phyloP scores from a whole-genome alignment of 2,888 invertebrate species.

The Lordiphosa andalusiaca region DNA sequence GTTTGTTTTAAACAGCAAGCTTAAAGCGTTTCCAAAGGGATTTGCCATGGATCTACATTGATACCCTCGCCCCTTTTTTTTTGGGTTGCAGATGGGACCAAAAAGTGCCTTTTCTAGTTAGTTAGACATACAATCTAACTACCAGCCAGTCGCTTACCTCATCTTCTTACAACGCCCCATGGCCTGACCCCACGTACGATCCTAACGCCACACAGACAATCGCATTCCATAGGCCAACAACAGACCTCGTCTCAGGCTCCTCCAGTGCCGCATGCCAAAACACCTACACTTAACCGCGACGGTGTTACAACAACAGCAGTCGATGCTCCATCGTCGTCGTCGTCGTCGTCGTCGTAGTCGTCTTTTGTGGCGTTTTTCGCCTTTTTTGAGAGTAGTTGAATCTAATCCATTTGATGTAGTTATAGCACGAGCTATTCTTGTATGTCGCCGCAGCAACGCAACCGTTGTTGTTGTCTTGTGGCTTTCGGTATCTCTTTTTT shows the following conservation, averaged over 20 bases:
- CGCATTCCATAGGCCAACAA: conserved; percentile 54
- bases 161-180: conserved; percentile 34
- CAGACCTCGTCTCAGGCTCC: conserved; percentile 18
- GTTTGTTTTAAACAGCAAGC: conserved; percentile 64
- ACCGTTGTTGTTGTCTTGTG: conserved; percentile 32
- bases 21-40: conserved; percentile 71
- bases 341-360: conserved; percentile 33
- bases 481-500: conserved; percentile 5
- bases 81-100: background rate
- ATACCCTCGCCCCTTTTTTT: conserved; percentile 25
- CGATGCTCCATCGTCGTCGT: conserved; percentile 30
- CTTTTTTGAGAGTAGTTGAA: conserved; percentile 73
- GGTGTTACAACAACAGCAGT: conserved; percentile 38
- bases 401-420: conserved; percentile 77
- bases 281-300: conserved; percentile 57
- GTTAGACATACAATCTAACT: background rate
- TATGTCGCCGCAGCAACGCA: conserved; percentile 38
- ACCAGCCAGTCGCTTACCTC: conserved; percentile 7
- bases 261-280: conserved; percentile 59
- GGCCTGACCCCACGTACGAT: conserved; percentile 65
- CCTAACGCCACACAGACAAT: conserved; percentile 57
- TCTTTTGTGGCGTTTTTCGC: conserved; percentile 70
- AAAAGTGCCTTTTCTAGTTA: conserved; percentile 25
- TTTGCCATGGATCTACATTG: conserved; percentile 68
- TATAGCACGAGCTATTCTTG: conserved; percentile 79